Conservation (phyloP, 2,797 vertebrate species). For the Onychomys torridus region DNA sequence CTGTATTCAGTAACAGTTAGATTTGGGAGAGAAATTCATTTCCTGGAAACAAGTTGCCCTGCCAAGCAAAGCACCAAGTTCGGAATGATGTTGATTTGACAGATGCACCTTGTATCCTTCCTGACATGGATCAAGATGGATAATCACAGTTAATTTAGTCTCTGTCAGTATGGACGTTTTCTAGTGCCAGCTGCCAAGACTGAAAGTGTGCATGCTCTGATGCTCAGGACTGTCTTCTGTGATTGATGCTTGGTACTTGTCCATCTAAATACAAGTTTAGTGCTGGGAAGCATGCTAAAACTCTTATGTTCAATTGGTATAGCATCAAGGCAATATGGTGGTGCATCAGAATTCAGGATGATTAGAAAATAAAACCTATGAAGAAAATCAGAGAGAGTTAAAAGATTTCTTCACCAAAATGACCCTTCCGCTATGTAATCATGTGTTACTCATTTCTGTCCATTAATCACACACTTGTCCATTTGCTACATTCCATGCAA, state of each 20-base stretch:
- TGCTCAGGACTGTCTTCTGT: background rate
- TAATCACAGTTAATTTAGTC: constrained; percentile 18
- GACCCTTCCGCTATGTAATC: background rate
- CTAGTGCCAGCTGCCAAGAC: background rate
- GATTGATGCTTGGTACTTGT: constrained; percentile 13
- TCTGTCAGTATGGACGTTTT: background rate
- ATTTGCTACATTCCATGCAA: background rate
- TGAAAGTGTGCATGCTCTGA: background rate
- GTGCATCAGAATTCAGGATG: background rate
- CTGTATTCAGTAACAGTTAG: background rate
- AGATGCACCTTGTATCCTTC: background rate
- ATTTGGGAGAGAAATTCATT: background rate
- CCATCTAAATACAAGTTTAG: constrained; percentile 23
- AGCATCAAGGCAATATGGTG: background rate
- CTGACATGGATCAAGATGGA: background rate
- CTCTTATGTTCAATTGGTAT: background rate
- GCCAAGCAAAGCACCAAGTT: background rate
- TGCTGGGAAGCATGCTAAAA: background rate
- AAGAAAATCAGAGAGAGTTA: constrained; percentile 23
- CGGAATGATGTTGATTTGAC: background rate
- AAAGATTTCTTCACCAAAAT: background rate
- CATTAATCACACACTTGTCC: background rate
- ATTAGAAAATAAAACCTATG: background rate
- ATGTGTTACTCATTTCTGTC: background rate
- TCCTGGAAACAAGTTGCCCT: background rate